Conservation (phyloP, 2,113 vertebrate genomes). For the Casuarius casuarius region DNA sequence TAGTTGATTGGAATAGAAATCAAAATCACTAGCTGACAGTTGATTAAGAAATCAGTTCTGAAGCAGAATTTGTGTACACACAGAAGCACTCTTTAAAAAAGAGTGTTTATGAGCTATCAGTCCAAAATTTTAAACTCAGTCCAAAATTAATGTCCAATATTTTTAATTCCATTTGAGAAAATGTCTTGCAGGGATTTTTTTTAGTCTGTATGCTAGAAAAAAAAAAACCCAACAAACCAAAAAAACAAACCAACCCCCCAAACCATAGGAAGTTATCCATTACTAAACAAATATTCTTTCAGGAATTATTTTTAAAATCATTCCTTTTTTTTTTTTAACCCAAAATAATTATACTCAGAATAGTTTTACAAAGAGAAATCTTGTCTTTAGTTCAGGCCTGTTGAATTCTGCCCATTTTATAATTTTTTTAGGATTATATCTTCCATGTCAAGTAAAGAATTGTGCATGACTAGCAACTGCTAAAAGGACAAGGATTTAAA, state of each 20-base stretch:
- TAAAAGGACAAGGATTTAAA: background rate
- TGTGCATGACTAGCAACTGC: fast-evolving
- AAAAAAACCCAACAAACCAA: background rate
- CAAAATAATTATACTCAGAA: background rate
- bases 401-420: background rate
- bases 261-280: background rate
- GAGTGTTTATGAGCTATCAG: background rate
- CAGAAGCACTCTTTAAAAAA: background rate
- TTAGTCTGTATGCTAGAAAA: background rate
- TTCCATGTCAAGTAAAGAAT: background rate
- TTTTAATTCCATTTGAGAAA: background rate
- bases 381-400: background rate
- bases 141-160: background rate
- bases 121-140: background rate
- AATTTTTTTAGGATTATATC: background rate
- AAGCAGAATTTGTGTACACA: background rate
- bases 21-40: background rate
- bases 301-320: background rate
- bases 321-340: background rate
- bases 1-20: background rate
- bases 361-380: background rate
- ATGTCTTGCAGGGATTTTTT: background rate
- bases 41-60: background rate
- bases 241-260: background rate
- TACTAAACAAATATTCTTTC: background rate